Percentiles rank a stretch among this genome's conserved stretches.
These are phyloP conservation scores for Galago senegalensis DNA, from an alignment of 2,797 vertebrate species.

Conservation along the genomic window DNA sequence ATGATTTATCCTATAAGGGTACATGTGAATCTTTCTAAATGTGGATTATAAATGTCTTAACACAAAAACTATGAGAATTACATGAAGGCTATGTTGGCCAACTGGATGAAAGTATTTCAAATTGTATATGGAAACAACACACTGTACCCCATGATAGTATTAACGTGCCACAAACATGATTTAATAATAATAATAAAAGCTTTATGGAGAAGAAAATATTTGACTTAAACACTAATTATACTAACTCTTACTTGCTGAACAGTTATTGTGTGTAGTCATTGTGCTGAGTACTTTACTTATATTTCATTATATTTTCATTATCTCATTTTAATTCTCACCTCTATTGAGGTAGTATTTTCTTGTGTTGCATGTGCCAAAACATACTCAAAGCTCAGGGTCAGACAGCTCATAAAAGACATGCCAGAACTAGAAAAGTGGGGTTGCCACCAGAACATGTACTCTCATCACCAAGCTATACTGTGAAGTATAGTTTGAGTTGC, in stretches of 20 bases:
- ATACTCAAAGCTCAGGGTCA: not conserved
- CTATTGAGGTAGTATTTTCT: not conserved
- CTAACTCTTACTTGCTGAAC: not conserved
- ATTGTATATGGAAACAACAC: no score
- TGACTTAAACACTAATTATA: slow-evolving; percentile 27
- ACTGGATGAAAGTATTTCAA: no score
- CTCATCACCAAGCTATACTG: not conserved
- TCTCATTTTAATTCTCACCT: slow-evolving; percentile 30
- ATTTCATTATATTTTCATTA: not conserved
- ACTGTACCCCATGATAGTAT: no score
- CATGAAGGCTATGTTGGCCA: no score
- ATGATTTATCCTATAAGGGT: no score
- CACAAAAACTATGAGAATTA: no score
- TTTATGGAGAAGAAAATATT: not conserved
- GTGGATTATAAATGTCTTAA: no score
- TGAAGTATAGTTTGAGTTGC: not conserved
- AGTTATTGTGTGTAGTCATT: not conserved
- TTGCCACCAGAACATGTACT: not conserved
- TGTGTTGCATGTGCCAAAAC: not conserved
- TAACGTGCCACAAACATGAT: no score
- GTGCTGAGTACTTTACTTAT: not conserved
- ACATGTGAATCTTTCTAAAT: no score
- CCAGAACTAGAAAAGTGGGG: not conserved
- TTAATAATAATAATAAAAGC: not conserved
- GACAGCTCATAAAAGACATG: not conserved